Evolutionary conservation across 2,888 invertebrate genomes (phyloP), one percentile per base, ranked within the genome.

Genomic region (Acrocera orbiculus): DNA sequence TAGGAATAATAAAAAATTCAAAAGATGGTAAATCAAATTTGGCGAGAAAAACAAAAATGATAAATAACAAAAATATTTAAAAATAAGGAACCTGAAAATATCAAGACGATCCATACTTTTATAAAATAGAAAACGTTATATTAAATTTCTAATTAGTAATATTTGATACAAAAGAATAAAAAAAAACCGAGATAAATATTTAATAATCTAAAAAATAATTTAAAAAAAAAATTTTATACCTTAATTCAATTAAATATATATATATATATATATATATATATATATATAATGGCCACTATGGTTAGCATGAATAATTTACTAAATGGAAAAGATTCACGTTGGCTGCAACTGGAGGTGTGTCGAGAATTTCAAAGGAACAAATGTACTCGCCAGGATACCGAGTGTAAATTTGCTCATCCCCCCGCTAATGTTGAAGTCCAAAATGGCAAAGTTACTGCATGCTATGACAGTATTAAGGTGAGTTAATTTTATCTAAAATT

Each of bases 401-500:
- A 98, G 69, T 98, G 98, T 79, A 98, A 98, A 74, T 99, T 96
- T 66, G 96, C 98, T 48, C 98, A 98, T 73, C 98, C 98, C 44
- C 95, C 96, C 47, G 82, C 90, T 54, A 95, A 96, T 66, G 96
- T 98, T 55, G 98, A 98, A 69, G 93, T 98, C 58, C 96, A 96
- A 72, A 98, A 96, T 67, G 98, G 98, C 62, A 77, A 95, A 58
- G 98, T 98, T 58, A 96, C 95, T 54, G 98, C 98, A 54, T 98
- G 98, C 74, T 99, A 96, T 76, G 98, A 99, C 73, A 95, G 93
- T 69, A 96, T 98, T 69, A 98, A 98, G 93, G 98, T 98, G 69
- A 72, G 77, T 61, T 47, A 36, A 16, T 6, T 19, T 30, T 17
- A 19, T 19, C 5, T 19, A 19, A 19, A 6, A 19, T 19, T n/a